phyloP scores from a whole-genome alignment of 2,888 invertebrate genomes.

The Pollenia labialis region DNA sequence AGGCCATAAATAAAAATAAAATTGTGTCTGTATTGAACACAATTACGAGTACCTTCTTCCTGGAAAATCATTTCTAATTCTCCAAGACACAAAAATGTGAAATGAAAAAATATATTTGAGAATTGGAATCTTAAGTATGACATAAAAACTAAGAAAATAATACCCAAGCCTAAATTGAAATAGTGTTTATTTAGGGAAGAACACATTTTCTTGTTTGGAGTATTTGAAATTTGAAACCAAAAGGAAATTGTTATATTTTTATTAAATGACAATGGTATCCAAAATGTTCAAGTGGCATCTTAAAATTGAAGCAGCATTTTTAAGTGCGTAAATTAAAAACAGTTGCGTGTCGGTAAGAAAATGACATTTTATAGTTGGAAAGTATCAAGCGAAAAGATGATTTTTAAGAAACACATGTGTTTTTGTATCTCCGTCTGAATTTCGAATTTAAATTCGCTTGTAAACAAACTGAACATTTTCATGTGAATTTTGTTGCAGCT shows the following conservation, averaged over 20 bases:
- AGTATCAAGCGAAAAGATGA: not conserved
- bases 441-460: slow-evolving; percentile 34
- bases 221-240: slow-evolving; percentile 63
- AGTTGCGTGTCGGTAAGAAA: slow-evolving; percentile 55
- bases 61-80: slow-evolving; percentile 9
- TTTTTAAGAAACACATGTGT: slow-evolving; percentile 35
- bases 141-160: slow-evolving; percentile 1
- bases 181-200: not conserved
- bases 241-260: slow-evolving; percentile 46
- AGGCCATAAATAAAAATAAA: too few relatives aligned
- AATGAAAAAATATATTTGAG: not conserved
- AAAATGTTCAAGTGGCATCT: slow-evolving; percentile 19
- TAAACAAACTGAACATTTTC: slow-evolving; percentile 13
- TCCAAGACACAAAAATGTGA: not conserved
- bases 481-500: slow-evolving; percentile 17
- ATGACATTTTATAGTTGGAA: slow-evolving; percentile 24
- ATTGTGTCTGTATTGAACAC: too few relatives aligned
- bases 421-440: not conserved
- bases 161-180: not conserved
- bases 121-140: not conserved
- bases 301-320: slow-evolving; percentile 23
- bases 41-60: slow-evolving; percentile 40
- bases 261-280: slow-evolving; percentile 31
- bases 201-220: not conserved
- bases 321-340: slow-evolving; percentile 60